Percentiles rank a stretch among this genome's conserved stretches.
These are phyloP conservation scores for Charanyca ferruginea DNA, from an alignment of 2,888 invertebrate species.

Conservation along the genomic window DNA sequence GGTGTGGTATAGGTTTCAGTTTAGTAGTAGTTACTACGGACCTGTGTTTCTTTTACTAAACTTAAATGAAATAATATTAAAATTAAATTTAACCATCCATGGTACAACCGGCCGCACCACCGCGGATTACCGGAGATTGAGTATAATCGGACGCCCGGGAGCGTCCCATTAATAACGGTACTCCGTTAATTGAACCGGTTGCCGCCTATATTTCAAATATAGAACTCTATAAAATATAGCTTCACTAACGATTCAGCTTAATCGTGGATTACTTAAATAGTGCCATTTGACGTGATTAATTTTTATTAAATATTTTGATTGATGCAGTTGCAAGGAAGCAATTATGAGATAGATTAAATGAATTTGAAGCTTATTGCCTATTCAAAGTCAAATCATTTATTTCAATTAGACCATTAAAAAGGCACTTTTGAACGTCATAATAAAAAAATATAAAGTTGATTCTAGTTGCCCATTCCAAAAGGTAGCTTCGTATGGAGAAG, in stretches of 20 bases:
- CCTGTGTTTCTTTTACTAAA: neutral
- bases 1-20: no score
- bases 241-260: slow-evolving; percentile 66
- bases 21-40: no score
- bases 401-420: no score
- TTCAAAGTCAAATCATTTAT: neutral
- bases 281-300: slow-evolving; percentile 40
- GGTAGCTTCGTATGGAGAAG: no score
- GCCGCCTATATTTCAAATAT: slow-evolving; percentile 86
- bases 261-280: slow-evolving; percentile 61
- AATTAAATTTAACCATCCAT: slow-evolving; percentile 54
- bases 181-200: slow-evolving; percentile 88
- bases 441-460: no score
- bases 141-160: slow-evolving; percentile 87
- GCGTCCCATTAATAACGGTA: slow-evolving; percentile 87
- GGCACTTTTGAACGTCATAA: no score
- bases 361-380: neutral
- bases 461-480: no score
- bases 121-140: slow-evolving; percentile 89
- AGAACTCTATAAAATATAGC: slow-evolving; percentile 74
- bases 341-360: neutral
- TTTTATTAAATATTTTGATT: slow-evolving; percentile 51
- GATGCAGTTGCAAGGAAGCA: slow-evolving; percentile 16
- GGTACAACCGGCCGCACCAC: slow-evolving; percentile 69
- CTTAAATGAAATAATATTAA: neutral